Percentiles rank a stretch among this genome's conserved stretches.
Evolutionary conservation across 2,797 vertebrate species (phyloP).

Genomic region (Meriones psammophilus): DNA sequence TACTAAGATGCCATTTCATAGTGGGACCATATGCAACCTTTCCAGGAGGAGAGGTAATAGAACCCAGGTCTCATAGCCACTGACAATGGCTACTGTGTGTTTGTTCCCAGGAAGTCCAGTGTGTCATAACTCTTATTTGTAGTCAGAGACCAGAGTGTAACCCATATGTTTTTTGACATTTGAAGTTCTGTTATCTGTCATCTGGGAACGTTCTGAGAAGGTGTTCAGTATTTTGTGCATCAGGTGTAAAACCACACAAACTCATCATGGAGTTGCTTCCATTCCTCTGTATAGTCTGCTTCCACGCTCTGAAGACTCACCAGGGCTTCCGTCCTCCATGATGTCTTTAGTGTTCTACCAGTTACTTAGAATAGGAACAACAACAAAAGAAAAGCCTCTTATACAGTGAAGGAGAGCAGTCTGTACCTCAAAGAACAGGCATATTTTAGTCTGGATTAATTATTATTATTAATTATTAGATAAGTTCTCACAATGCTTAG

Average conservation of each 20-base stretch:
- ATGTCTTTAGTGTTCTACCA: conserved; percentile 5
- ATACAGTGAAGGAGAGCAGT: background rate
- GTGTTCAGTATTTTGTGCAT: conserved; percentile 23
- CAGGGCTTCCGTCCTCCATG: background rate
- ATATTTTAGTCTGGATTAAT: background rate
- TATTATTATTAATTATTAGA: background rate
- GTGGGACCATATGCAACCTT: background rate
- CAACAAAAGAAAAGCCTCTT: background rate
- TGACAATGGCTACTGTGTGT: background rate
- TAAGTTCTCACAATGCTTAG: background rate
- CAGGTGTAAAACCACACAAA: background rate
- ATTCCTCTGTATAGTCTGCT: background rate
- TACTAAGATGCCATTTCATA: background rate
- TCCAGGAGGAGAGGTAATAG: conserved; percentile 38
- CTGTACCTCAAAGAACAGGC: background rate
- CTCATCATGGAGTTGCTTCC: background rate
- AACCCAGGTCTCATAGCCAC: background rate
- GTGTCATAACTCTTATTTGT: conserved; percentile 16
- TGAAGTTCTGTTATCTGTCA: conserved; percentile 23
- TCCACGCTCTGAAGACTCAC: background rate
- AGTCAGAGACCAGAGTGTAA: background rate
- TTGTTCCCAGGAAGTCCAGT: conserved; percentile 52
- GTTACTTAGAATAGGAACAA: conserved; percentile 4
- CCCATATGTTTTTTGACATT: background rate
- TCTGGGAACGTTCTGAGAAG: conserved; percentile 20